These are phyloP conservation scores for Mastigias papua DNA, from an alignment of 30 jellyfish, hydroid and myxozoan species.

Conservation along the genomic window DNA sequence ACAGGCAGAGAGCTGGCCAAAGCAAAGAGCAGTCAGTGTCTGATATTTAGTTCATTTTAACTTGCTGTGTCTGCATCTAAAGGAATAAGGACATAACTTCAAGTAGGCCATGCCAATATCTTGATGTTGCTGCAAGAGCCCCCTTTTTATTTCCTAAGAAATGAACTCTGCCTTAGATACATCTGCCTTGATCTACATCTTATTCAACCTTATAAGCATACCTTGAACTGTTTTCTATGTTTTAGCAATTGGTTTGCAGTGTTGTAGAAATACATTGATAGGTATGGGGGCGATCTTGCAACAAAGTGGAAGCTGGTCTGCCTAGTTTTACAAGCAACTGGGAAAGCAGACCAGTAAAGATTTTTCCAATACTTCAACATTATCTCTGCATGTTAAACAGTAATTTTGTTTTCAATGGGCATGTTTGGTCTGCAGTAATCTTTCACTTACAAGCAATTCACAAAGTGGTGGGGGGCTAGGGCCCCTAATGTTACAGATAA, in stretches of 20 bases:
- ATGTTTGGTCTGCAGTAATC: not conserved
- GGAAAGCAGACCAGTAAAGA: not conserved
- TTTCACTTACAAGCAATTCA: not conserved
- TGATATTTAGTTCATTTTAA: not conserved
- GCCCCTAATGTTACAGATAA: not conserved
- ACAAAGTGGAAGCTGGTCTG: not conserved
- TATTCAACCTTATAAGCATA: not conserved
- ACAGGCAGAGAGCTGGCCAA: slow-evolving; percentile 22
- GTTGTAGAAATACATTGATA: not conserved
- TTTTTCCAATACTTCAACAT: not conserved
- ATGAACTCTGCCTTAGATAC: not conserved
- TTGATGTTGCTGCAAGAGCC: not conserved
- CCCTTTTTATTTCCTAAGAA: not conserved
- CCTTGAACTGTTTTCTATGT: not conserved
- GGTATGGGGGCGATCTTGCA: not conserved
- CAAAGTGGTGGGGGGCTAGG: slow-evolving; percentile 1
- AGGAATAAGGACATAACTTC: not conserved
- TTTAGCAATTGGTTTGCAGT: not conserved
- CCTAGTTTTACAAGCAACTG: not conserved
- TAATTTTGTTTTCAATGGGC: not conserved
- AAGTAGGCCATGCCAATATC: not conserved
- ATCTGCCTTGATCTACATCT: not conserved
- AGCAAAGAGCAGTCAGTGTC: slow-evolving; percentile 25
- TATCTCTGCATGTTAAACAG: not conserved
- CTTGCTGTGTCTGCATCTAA: not conserved